Conservation (phyloP, 2,888 invertebrate species). For the Tetropium fuscum region DNA sequence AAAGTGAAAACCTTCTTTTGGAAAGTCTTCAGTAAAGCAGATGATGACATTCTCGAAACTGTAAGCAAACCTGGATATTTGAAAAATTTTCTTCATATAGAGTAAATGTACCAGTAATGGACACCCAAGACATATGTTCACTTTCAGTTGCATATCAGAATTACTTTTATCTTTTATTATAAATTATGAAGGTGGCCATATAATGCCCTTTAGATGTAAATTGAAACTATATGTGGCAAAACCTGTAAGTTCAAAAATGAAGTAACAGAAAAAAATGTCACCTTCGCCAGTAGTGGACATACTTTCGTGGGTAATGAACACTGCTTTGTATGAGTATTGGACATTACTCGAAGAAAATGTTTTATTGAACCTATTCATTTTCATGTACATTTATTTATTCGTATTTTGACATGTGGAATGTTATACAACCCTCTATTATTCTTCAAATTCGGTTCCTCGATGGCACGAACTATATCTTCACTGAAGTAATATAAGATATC, state of each 20-base stretch:
- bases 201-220: background rate
- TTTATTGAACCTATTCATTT: background rate
- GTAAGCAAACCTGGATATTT: background rate
- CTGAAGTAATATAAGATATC: constrained; percentile 13
- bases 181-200: background rate
- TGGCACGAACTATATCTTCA: constrained; percentile 1
- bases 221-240: background rate
- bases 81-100: background rate
- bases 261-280: background rate
- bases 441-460: background rate
- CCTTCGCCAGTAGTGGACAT: constrained; percentile 6
- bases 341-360: background rate
- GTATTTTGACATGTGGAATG: background rate
- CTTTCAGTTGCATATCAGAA: background rate
- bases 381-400: background rate
- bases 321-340: constrained; percentile 4
- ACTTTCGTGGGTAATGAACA: constrained; percentile 9
- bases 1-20: too few relatives aligned
- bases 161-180: constrained; percentile 1
- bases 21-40: too few relatives aligned
- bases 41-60: too few relatives aligned
- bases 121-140: background rate
- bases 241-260: background rate
- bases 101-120: background rate
- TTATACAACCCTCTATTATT: background rate